Base-by-base conservation (phyloP, 2,888 invertebrate genomes). In the Thymelicus lineola region DNA sequence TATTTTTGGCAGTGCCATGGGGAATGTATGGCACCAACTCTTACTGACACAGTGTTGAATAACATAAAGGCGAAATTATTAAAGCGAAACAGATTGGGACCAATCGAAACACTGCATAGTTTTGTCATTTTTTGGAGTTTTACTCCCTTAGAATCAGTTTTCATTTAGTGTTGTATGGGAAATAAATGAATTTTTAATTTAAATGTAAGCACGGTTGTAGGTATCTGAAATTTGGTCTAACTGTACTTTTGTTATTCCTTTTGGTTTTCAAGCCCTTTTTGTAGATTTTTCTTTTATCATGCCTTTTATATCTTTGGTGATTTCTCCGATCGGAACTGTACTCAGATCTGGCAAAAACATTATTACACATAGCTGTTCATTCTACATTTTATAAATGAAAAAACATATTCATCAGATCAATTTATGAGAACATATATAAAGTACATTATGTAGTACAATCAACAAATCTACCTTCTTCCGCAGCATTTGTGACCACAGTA, bases 401-500 rank as follows among this genome's bases (percentile, higher is more conserved):
- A 69, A 70, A 70, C 71, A 55, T 61, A 73, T 55, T 58, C 12
- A 55, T 65, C 59, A 73, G 71, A 75, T 75, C 50, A 66, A 68
- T 72, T 76, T 73, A 71, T 74, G 62, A 77, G 67, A 75, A 74
- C 6, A 35, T 35, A 0, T 70, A 73, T 7, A 64, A 61, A 36
- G 48, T 65, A 35, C 48, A 50, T n/a, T n/a, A 57, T 20, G 1
- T 4, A 64, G 60, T 48, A 66, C 17, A 64, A 46, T 68, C 46
- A 53, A 46, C 50, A 48, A 58, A 62, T 79, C 86, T 89, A 90
- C 89, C 90, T 89, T 86, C 85, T 80, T 66, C 80, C 80, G 71
- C 86, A 86, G 75, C 86, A 85, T 2, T 85, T 85, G 71, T 87
- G 86, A 17, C 88, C 86, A 71, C 90, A 90, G 69, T 82, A 78